phyloP scores from a whole-genome alignment of 2,888 invertebrate genomes.

The Apamea epomidion region DNA sequence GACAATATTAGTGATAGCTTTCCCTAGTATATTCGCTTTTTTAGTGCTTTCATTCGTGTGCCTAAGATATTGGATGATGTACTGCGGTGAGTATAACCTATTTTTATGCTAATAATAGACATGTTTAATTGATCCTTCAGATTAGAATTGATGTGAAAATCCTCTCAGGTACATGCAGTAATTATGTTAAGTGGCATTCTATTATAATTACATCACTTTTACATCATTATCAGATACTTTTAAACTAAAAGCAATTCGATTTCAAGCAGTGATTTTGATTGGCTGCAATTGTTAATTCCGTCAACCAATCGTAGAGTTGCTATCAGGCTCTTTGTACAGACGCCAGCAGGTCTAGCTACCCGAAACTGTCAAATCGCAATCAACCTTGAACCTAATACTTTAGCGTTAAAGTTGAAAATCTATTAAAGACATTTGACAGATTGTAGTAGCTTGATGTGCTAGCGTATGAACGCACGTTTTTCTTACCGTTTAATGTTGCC shows the following conservation, averaged over 20 bases:
- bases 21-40: constrained; percentile 45
- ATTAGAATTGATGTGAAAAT: constrained; percentile 18
- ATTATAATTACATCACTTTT: neutral
- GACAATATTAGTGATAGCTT: constrained; percentile 33
- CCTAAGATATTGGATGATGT: constrained; percentile 39
- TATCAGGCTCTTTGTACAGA: neutral
- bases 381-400: too few species aligned
- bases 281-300: neutral
- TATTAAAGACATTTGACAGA: neutral
- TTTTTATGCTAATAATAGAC: neutral
- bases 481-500: too few species aligned
- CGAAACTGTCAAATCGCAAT: too few species aligned
- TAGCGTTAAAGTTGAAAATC: too few species aligned
- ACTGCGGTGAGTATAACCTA: constrained; percentile 46
- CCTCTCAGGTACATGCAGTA: neutral
- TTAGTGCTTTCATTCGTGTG: constrained; percentile 44
- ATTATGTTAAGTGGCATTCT: constrained; percentile 15
- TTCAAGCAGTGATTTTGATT: neutral
- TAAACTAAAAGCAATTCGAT: neutral
- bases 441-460: too few species aligned
- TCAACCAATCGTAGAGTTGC: neutral
- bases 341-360: too few species aligned
- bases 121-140: constrained; percentile 6
- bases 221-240: neutral
- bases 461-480: neutral